Evolutionary conservation across 2,888 invertebrate genomes (phyloP).

Genomic region (Rotaria socialis): DNA sequence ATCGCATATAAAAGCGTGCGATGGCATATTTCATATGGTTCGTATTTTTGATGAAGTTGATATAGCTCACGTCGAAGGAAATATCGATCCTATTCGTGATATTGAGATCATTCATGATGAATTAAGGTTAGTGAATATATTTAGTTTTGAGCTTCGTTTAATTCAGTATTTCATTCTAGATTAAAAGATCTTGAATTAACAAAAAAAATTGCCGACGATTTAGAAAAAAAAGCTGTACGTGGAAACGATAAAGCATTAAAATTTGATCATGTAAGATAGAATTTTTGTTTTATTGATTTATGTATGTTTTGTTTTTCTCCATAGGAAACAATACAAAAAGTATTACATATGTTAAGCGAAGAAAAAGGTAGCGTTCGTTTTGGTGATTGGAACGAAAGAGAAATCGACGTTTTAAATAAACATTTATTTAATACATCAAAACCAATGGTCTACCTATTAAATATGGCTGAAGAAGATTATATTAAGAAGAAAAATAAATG

Average conservation of each 20-base stretch:
- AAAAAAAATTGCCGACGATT: constrained; percentile 74
- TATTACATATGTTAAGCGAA: constrained; percentile 68
- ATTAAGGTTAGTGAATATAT: constrained; percentile 59
- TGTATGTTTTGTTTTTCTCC: not conserved
- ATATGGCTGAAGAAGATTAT: constrained; percentile 94
- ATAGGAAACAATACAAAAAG: constrained; percentile 42
- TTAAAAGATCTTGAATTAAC: constrained; percentile 88
- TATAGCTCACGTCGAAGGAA: constrained; percentile 95
- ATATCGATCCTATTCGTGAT: constrained; percentile 92
- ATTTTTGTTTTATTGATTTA: too few species aligned
- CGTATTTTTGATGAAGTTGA: constrained; percentile 80
- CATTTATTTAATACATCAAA: constrained; percentile 93
- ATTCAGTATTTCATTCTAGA: constrained; percentile 59
- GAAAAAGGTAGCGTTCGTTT: constrained; percentile 87
- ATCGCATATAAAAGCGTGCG: constrained; percentile 97
- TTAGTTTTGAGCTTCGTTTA: not conserved
- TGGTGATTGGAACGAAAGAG: constrained; percentile 83
- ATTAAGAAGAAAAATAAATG: constrained; percentile 93
- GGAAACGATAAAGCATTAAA: constrained; percentile 89
- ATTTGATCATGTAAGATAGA: constrained; percentile 74
- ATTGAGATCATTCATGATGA: constrained; percentile 93
- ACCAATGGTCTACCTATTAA: constrained; percentile 91
- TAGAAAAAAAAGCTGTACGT: constrained; percentile 71
- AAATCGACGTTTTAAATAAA: constrained; percentile 93
- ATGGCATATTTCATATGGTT: constrained; percentile 91